Conservation (phyloP, 1,140 invertebrate genomes). For the Drosophila littoralis region DNA sequence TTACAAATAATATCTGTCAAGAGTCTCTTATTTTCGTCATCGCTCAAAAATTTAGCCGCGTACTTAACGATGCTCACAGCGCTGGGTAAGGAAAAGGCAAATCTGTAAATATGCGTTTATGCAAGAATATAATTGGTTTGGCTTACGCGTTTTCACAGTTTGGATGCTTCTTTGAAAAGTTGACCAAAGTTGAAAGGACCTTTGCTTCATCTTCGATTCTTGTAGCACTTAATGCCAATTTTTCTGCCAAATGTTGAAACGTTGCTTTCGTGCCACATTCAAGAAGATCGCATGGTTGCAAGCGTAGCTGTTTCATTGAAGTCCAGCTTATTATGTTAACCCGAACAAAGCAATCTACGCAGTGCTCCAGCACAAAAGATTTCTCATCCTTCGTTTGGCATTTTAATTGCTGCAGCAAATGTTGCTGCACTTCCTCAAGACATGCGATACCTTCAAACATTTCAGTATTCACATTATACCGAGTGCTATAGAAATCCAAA, state of each 20-base stretch:
- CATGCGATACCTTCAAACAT: not conserved
- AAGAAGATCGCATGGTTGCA: conserved; percentile 48
- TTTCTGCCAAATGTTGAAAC: conserved; percentile 14
- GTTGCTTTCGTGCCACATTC: conserved; percentile 51
- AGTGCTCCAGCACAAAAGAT: conserved; percentile 42
- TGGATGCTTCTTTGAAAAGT: conserved; percentile 9
- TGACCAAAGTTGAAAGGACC: conserved; percentile 27
- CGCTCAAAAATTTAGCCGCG: conserved; percentile 24
- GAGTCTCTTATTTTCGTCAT: conserved; percentile 29
- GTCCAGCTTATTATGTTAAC: conserved; percentile 27
- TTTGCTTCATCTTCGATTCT: conserved; percentile 31
- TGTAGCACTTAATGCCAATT: conserved; percentile 2
- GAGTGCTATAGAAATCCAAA: conserved; percentile 39
- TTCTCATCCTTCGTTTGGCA: conserved; percentile 59
- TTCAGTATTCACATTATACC: conserved; percentile 39
- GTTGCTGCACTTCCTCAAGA: conserved; percentile 32
- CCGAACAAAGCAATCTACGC: conserved; percentile 50
- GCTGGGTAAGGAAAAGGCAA: conserved; percentile 3
- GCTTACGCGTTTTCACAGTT: conserved; percentile 31
- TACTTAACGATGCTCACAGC: conserved; percentile 35
- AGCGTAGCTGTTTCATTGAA: conserved; percentile 25
- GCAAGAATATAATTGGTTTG: not conserved
- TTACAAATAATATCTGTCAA: conserved; percentile 9
- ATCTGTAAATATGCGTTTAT: too few species aligned
- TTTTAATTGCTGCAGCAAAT: conserved; percentile 43